A percentile compares a stretch with the other conserved stretches of the same genome.
phyloP scores from a whole-genome alignment of 2,797 vertebrate genomes.

The Neopelma chrysocephalum region DNA sequence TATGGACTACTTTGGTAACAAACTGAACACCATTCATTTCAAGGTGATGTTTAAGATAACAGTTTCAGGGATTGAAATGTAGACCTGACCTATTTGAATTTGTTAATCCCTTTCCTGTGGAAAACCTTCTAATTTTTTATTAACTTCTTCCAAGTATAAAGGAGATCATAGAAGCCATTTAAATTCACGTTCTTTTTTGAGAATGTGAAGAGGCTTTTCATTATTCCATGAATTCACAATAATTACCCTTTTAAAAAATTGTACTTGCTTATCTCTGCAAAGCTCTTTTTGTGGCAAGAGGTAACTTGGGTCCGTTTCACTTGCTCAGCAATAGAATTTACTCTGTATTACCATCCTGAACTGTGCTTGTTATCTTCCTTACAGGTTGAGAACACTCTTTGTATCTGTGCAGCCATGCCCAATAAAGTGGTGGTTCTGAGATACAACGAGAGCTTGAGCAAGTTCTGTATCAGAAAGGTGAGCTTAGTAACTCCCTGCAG shows the following conservation, averaged over 20 bases:
- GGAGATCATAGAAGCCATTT: background rate
- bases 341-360: background rate
- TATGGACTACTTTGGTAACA: background rate
- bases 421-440: conserved; percentile 94
- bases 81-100: background rate
- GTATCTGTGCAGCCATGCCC: conserved; percentile 96
- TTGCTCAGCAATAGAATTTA: background rate
- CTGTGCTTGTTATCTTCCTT: background rate
- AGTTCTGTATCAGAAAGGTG: conserved; percentile 98
- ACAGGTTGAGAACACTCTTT: conserved; percentile 92
- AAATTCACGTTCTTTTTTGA: background rate
- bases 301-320: background rate
- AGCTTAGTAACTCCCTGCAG: background rate
- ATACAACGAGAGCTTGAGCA: conserved; percentile 95
- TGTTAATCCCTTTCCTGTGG: background rate
- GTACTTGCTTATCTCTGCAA: background rate
- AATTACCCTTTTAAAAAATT: conserved; percentile 3
- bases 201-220: conserved; percentile 30
- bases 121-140: background rate
- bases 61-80: background rate
- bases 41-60: background rate
- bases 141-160: background rate
- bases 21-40: background rate
- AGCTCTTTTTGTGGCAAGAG: background rate
- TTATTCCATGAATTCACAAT: background rate